Conservation (phyloP, 2,113 vertebrate genomes). For the Proteles cristata region DNA sequence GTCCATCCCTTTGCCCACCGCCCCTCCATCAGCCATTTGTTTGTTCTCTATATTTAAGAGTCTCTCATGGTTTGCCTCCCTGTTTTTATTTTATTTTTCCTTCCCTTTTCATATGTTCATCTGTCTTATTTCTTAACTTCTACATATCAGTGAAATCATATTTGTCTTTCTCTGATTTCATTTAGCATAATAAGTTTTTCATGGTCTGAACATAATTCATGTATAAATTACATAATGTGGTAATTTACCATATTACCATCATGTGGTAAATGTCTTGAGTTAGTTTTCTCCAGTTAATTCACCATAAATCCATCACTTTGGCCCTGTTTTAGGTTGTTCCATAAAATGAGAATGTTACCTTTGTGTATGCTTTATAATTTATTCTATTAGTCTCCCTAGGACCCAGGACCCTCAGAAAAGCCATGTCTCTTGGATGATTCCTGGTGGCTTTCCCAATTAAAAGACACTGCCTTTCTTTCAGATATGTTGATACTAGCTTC, state of each 20-base stretch:
- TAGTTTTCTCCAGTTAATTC: neutral
- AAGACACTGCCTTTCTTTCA: neutral
- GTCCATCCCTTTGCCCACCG: no score
- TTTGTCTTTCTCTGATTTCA: no score
- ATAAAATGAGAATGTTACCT: neutral
- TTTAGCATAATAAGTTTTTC: neutral
- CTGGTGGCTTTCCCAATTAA: neutral
- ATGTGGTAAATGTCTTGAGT: neutral
- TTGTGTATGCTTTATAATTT: neutral
- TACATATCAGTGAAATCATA: no score
- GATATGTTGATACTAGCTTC: neutral
- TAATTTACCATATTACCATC: no score
- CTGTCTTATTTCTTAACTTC: no score
- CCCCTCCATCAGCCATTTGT: no score
- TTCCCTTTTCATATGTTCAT: no score
- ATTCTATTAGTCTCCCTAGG: neutral
- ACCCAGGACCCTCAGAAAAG: neutral
- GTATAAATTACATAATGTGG: no score
- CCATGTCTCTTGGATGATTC: neutral
- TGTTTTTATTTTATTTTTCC: no score
- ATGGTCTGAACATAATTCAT: neutral
- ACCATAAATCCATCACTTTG: neutral
- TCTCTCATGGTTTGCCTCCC: no score
- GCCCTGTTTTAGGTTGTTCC: neutral
- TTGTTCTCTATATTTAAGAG: no score